Percentiles rank a stretch among this genome's conserved stretches.
Conservation (phyloP, 2,888 invertebrate genomes). For the Xiphydria camelus region DNA sequence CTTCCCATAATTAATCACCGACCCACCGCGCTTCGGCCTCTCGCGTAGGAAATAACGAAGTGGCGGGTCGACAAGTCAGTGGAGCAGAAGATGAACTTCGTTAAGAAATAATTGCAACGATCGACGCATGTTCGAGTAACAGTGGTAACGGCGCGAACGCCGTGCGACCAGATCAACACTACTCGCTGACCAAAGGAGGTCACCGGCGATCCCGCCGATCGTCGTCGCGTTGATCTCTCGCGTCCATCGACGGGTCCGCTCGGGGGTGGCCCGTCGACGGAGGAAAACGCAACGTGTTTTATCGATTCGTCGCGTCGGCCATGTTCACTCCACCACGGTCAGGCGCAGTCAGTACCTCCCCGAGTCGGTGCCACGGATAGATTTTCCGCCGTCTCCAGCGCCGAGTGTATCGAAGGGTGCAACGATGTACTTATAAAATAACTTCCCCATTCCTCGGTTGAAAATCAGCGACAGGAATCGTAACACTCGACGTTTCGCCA, state of each 20-base stretch:
- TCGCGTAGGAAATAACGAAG: no score
- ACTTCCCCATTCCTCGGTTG: constrained; percentile 11
- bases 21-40: no score
- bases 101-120: no score
- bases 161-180: no score
- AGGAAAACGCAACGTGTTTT: constrained; percentile 47
- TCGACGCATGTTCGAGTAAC: no score
- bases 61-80: no score
- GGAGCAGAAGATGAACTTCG: no score
- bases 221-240: constrained; percentile 1
- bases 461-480: constrained; percentile 6
- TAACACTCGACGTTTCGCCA: constrained; percentile 13
- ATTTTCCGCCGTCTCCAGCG: constrained; percentile 40
- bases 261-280: constrained; percentile 24
- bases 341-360: constrained; percentile 45
- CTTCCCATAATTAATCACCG: no score
- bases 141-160: no score
- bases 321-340: constrained; percentile 35
- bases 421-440: constrained; percentile 30
- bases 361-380: constrained; percentile 42
- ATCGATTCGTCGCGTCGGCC: constrained; percentile 33
- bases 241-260: neutral
- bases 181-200: neutral
- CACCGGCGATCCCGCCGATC: neutral
- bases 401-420: constrained; percentile 28